phyloP scores from a whole-genome alignment of 2,888 invertebrate species.

The Drosophila engyochracea region DNA sequence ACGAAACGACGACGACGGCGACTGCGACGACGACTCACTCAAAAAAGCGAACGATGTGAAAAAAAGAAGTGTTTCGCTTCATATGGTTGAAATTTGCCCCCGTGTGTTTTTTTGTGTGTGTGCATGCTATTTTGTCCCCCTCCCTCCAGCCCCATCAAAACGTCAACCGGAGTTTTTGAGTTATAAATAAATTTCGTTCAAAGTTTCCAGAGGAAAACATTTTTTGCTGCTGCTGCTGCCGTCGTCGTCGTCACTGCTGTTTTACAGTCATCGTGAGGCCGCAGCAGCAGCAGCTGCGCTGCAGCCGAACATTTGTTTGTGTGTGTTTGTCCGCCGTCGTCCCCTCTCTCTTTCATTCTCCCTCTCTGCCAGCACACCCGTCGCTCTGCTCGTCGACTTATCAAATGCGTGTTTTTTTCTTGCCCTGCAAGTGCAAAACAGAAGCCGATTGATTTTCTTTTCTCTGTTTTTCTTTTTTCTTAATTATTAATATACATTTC shows the following conservation, averaged over 20 bases:
- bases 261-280: conserved; percentile 70
- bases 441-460: conserved; percentile 76
- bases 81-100: conserved; percentile 76
- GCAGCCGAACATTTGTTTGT: conserved; percentile 63
- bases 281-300: conserved; percentile 71
- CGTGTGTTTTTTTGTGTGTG: conserved; percentile 67
- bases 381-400: conserved; percentile 32
- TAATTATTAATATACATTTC: conserved; percentile 52
- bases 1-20: conserved; percentile 35
- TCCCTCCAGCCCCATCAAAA: conserved; percentile 32
- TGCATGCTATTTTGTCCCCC: conserved; percentile 39
- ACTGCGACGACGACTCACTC: conserved; percentile 66
- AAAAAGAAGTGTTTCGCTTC: conserved; percentile 73
- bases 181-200: conserved; percentile 81
- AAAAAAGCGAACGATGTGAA: conserved; percentile 72
- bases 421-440: conserved; percentile 73
- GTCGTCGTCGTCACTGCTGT: conserved; percentile 34
- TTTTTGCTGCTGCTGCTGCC: conserved; percentile 43
- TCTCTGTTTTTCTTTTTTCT: conserved; percentile 6
- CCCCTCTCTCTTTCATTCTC: neutral
- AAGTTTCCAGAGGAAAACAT: conserved; percentile 75
- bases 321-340: conserved; percentile 42
- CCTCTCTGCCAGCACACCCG: conserved; percentile 14
- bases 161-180: conserved; percentile 77
- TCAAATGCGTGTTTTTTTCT: conserved; percentile 70